Evolutionary conservation across 64 coral and sea anemone genomes (phyloP), one percentile per base, ranked within the genome.

Genomic region (Actinia equina): DNA sequence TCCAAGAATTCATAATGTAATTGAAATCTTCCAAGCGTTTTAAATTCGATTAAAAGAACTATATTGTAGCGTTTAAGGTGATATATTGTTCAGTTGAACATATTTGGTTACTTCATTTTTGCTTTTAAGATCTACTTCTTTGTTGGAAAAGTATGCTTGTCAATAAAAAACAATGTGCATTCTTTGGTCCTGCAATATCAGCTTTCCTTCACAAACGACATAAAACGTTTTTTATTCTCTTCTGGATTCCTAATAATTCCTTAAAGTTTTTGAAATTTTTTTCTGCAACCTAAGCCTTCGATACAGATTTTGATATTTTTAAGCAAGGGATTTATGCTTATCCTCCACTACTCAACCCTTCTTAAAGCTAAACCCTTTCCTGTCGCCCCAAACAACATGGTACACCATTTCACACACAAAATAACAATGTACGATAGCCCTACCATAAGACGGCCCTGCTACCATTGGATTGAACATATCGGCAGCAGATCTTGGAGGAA

Each of bases 391-490:
- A 85, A 63, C 83, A 85, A 85, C 52, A 85, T 44, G 51, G 69
- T 74, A 74, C 43, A 85, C 62, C 17, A 85, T 85, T 60, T 42
- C 83, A 25, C 80, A 57, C 53, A 57, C 53, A 82, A 82, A 82
- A 82, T 20, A 82, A 82, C 80, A 52, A 51, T 82, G 53, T 19
- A 88, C n/a, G 69, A 74, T 87, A 84, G 20, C 77, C 94, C 42
- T 93, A 97, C 94, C 91, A 25, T 90, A 97, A 44, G 94, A 85
- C 25, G 94, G 94, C 2, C 53, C 53, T 82, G 90, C 86, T 43
- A 97, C 94, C 94, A 97, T 97, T 6, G 91, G 69, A 6, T 84
- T 88, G 43, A 93, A 97, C 94, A 97, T 93, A 52, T 97, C 94
- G 6, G 88, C 79, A 79, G 86, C 79, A 79, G 86, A 87, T 70